These are phyloP conservation scores for Falcaria lacertinaria DNA, from an alignment of 2,888 invertebrate genomes.

Conservation along the genomic window DNA sequence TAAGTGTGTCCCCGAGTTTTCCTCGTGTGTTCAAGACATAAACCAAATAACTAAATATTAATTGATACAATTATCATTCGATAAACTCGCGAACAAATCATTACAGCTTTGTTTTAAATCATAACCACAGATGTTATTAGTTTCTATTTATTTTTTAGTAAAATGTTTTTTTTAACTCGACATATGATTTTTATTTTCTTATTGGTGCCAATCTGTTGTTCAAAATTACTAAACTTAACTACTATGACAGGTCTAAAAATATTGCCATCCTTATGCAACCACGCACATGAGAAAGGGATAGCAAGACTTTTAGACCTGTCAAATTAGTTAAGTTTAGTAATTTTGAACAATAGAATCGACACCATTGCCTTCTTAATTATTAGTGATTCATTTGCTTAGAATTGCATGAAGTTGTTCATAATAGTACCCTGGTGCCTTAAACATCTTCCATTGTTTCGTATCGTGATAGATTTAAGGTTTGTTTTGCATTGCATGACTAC, in stretches of 20 bases:
- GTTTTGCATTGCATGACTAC: neutral
- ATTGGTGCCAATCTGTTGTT: slow-evolving; percentile 7
- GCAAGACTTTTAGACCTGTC: no score
- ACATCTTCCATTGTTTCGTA: slow-evolving; percentile 45
- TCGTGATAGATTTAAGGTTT: slow-evolving; percentile 20
- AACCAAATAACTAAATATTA: slow-evolving; percentile 33
- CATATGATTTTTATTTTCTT: slow-evolving; percentile 39
- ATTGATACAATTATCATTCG: slow-evolving; percentile 3
- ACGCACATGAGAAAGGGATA: no score
- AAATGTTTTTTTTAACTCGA: slow-evolving; percentile 49
- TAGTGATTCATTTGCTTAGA: no score
- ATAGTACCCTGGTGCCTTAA: slow-evolving; percentile 54
- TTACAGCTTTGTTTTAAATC: slow-evolving; percentile 20
- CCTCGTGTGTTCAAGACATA: slow-evolving; percentile 37
- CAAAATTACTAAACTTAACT: no score
- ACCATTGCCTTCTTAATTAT: no score
- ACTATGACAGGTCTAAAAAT: no score
- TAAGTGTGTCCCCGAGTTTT: slow-evolving; percentile 11
- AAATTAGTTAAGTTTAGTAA: no score
- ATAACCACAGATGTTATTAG: slow-evolving; percentile 32
- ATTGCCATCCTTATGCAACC: no score
- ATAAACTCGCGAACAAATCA: slow-evolving; percentile 16
- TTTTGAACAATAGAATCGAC: no score
- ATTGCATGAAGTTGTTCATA: slow-evolving; percentile 5
- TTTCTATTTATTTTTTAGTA: slow-evolving; percentile 59